Evolutionary conservation across 23 tunicate genomes (phyloP), one percentile per base, ranked within the genome.

Genomic region (Styela clava): DNA sequence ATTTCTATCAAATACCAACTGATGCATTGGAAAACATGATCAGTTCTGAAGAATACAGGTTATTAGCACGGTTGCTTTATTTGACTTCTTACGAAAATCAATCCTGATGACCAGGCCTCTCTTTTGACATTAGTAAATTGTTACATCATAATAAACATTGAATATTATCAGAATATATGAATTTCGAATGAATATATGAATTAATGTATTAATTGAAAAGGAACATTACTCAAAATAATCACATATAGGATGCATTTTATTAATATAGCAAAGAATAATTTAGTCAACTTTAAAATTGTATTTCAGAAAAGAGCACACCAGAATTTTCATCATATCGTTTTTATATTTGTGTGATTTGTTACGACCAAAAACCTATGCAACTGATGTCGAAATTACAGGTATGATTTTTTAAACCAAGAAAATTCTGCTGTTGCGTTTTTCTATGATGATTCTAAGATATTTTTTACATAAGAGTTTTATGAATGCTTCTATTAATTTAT

Each of bases 331-430:
- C 25, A 65, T 93, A 0, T 93, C 98, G 1, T 93, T 93, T 70
- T 33, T 93, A 19, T 93, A 93, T 69, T 69, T 93, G 82, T 93
- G 92, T 69, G 98, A 93, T 76, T 71, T 93, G 16, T 70, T 93
- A n/a, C 81, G 93, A 35, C 98, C 98, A 36, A 93, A 85, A 76
- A 87, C 93, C 30, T 87, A 87, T 76, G 89, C 98, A 63, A 88
- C 90, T 16, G 98, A 93, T 81, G 93, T 79, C 5, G 98, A 93
- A 63, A 93, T 85, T 31, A 61, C 86, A 61, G 93, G 98, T 93
- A 64, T 0, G 73, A 24, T 18, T 77, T 77, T 44, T 24, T 22
- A 0, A 34, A 21, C n/a, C 1, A 0, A 61, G 22, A 61, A 0
- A 23, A 61, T 61, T 61, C 1, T 61, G n/a, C n/a, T 61, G 1